Evolutionary conservation across 2,113 vertebrate species (phyloP).

Genomic region (Emydocephalus ijimae): DNA sequence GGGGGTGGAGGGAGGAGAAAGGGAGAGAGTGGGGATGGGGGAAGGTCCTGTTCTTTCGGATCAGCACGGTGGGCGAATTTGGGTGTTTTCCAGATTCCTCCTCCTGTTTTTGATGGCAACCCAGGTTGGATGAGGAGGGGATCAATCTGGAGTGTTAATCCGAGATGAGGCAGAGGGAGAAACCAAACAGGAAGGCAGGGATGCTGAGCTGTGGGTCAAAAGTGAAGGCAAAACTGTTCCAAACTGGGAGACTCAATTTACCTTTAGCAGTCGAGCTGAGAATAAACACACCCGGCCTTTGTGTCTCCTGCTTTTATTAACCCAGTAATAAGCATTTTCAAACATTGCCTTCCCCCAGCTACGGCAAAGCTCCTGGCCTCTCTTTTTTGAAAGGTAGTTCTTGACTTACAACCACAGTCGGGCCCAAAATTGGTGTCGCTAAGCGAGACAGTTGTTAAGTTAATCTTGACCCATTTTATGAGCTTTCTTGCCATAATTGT

Average conservation of each 20-base stretch:
- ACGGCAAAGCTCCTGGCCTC: no score
- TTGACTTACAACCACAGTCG: no score
- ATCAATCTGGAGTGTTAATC: constrained; percentile 61
- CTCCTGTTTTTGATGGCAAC: constrained; percentile 50
- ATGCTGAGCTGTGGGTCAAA: constrained; percentile 49
- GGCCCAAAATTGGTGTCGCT: neutral
- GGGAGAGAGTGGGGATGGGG: neutral
- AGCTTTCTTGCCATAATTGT: neutral
- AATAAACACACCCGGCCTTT: neutral
- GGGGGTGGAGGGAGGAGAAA: no score
- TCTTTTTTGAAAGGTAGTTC: neutral
- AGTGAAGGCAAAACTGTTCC: constrained; percentile 42
- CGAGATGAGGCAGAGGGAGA: constrained; percentile 60
- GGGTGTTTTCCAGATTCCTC: constrained; percentile 39
- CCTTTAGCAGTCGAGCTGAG: constrained; percentile 46
- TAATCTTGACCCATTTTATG: neutral
- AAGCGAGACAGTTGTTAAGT: neutral
- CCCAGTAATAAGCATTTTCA: constrained; percentile 58
- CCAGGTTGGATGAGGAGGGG: constrained; percentile 63
- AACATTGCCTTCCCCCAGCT: constrained; percentile 24
- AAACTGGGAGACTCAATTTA: constrained; percentile 48
- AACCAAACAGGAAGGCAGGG: constrained; percentile 45
- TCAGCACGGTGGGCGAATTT: constrained; percentile 24
- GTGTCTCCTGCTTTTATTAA: constrained; percentile 52
- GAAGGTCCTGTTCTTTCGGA: constrained; percentile 5